Percentiles rank a stretch among this genome's conserved stretches.
Evolutionary conservation across 2,888 invertebrate species (phyloP).

Genomic region (Dasysyrphus albostriatus): DNA sequence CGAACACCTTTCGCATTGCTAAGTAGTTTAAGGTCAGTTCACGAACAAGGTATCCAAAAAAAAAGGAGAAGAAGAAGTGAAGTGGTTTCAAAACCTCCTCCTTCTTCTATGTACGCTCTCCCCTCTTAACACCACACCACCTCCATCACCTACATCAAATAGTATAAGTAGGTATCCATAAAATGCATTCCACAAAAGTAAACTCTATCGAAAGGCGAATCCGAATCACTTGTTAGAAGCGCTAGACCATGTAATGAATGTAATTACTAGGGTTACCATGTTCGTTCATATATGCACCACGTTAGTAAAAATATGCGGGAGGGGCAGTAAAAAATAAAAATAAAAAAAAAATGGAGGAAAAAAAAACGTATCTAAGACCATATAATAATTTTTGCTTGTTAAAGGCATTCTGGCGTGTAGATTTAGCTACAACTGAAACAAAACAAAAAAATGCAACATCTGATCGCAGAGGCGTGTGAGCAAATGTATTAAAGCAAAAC

Average conservation of each 20-base stretch:
- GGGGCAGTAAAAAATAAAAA: conserved; percentile 23
- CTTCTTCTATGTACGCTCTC: neutral
- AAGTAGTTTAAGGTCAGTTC: conserved; percentile 76
- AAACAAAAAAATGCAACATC: conserved; percentile 25
- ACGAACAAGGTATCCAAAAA: conserved; percentile 49
- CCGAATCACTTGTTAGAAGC: conserved; percentile 77
- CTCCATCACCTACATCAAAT: neutral
- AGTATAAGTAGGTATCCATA: neutral
- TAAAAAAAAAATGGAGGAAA: conserved; percentile 16
- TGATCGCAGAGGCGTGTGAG: conserved; percentile 74
- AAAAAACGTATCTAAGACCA: conserved; percentile 48
- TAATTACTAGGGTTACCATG: conserved; percentile 80
- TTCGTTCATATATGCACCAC: conserved; percentile 15
- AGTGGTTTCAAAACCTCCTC: neutral
- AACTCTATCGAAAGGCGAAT: conserved; percentile 60
- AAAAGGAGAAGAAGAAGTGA: conserved; percentile 12
- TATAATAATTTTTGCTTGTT: conserved; percentile 62
- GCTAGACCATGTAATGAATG: conserved; percentile 83
- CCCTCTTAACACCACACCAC: neutral
- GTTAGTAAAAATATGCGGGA: conserved; percentile 4
- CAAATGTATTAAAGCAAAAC: conserved; percentile 40
- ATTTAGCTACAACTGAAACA: conserved; percentile 30
- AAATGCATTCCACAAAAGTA: conserved; percentile 52
- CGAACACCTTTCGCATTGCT: conserved; percentile 60
- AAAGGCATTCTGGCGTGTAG: conserved; percentile 58